These are phyloP conservation scores for Sebastes trivittatus DNA, from an alignment of 2,797 vertebrate genomes.

Conservation along the genomic window DNA sequence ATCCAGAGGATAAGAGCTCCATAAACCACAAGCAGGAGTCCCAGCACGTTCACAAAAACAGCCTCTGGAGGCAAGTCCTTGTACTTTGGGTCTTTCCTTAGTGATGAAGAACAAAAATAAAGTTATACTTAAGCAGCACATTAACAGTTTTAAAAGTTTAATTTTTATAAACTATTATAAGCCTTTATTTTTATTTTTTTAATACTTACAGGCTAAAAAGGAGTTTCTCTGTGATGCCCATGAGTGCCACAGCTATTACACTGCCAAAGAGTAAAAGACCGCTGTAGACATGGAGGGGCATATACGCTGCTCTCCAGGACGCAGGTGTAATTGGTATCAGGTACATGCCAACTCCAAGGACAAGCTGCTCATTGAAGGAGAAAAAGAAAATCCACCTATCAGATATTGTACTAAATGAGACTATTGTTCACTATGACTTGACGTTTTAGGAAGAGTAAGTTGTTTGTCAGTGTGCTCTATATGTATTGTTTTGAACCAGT, in stretches of 20 bases:
- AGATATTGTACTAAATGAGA: conserved; percentile 5
- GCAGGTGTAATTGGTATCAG: conserved; percentile 88
- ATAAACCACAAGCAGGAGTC: conserved; percentile 87
- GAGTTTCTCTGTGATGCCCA: conserved; percentile 96
- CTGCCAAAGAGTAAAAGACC: conserved; percentile 90
- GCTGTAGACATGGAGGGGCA: conserved; percentile 90
- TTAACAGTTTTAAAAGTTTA: not conserved
- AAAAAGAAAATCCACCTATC: conserved; percentile 1
- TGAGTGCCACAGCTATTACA: conserved; percentile 88
- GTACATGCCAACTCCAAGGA: conserved; percentile 87
- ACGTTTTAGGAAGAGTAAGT: not conserved
- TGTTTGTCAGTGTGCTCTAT: not conserved
- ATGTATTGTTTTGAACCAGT: not conserved
- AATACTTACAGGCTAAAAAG: conserved; percentile 92
- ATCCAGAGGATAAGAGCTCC: conserved; percentile 92
- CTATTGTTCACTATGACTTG: conserved; percentile 5
- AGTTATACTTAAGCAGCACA: not conserved
- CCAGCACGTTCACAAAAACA: conserved; percentile 89
- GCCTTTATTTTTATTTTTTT: not conserved
- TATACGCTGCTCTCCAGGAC: conserved; percentile 81
- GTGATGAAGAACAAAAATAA: conserved; percentile 7
- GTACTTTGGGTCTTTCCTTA: conserved; percentile 81
- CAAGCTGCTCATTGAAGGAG: conserved; percentile 81
- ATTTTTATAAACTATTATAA: not conserved
- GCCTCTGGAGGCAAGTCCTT: conserved; percentile 88